phyloP scores from a whole-genome alignment of 2,113 vertebrate species.

The Carollia perspicillata region DNA sequence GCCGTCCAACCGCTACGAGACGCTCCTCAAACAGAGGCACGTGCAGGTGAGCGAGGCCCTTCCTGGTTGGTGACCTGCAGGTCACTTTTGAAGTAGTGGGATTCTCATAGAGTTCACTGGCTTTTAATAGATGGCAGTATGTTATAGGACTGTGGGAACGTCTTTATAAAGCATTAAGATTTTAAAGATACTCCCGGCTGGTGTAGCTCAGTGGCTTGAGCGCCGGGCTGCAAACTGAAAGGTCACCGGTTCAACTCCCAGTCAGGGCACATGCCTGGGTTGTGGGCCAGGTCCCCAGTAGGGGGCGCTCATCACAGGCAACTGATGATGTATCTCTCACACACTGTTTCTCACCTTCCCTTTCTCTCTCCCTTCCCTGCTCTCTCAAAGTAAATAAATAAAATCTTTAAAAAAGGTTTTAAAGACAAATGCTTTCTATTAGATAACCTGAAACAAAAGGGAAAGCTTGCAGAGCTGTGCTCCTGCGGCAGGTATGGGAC shows the following conservation, averaged over 20 bases:
- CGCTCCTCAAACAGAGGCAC: slow-evolving; percentile 89
- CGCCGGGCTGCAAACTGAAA: too few species aligned
- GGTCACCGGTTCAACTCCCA: too few species aligned
- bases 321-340: too few species aligned
- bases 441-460: background rate
- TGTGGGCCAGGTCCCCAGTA: too few species aligned
- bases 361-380: too few species aligned
- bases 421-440: background rate
- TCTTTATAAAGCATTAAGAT: background rate
- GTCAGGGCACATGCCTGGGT: too few species aligned
- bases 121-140: background rate
- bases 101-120: background rate
- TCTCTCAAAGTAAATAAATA: too few species aligned
- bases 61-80: rapidly evolving
- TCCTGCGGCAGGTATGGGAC: background rate
- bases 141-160: background rate
- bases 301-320: too few species aligned
- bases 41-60: slow-evolving; percentile 85
- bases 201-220: too few species aligned
- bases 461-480: rapidly evolving
- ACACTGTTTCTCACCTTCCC: too few species aligned
- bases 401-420: too few species aligned
- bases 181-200: background rate
- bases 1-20: slow-evolving; percentile 89
- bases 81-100: rapidly evolving